phyloP scores from a whole-genome alignment of 2,113 vertebrate genomes.

The Arenaria interpres region DNA sequence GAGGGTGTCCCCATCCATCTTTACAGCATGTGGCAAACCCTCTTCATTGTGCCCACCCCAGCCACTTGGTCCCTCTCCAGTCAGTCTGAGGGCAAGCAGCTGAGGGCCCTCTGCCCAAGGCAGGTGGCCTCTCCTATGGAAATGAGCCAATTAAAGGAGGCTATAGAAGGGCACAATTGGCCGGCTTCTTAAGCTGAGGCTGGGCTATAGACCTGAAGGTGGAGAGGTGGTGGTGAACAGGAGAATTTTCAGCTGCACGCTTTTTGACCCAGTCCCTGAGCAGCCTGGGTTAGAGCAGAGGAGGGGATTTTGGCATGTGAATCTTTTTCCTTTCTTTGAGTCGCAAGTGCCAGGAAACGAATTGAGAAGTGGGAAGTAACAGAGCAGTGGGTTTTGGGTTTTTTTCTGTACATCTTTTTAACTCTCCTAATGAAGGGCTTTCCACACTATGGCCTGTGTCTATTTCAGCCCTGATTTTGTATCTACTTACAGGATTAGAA shows the following conservation, averaged over 20 bases:
- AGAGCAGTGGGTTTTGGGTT: not conserved
- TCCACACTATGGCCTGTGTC: not conserved
- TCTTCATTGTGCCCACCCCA: not conserved
- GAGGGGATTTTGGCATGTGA: not conserved
- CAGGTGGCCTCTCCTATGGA: conserved; percentile 40
- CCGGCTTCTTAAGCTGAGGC: not conserved
- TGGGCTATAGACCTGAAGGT: not conserved
- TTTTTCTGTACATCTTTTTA: conserved; percentile 10
- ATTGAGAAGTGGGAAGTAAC: not conserved
- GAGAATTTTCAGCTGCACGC: conserved; percentile 13
- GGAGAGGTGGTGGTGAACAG: not conserved
- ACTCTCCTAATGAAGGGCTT: conserved; percentile 15
- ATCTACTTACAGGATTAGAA: conserved; percentile 55
- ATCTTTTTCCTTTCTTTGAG: not conserved
- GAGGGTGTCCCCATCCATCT: not conserved
- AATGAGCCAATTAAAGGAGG: conserved; percentile 47
- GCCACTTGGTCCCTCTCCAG: conserved; percentile 42
- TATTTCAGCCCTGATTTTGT: conserved; percentile 39
- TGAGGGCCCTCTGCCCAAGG: not conserved
- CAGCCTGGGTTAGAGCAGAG: not conserved
- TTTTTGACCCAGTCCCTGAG: not conserved
- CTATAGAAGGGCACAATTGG: not conserved
- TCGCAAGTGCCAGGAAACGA: not conserved
- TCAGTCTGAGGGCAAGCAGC: conserved; percentile 36
- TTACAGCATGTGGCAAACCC: not conserved